Percentiles rank a stretch among this genome's conserved stretches.
Conservation (phyloP, 2,113 vertebrate genomes). For the Heterochromis multidens region DNA sequence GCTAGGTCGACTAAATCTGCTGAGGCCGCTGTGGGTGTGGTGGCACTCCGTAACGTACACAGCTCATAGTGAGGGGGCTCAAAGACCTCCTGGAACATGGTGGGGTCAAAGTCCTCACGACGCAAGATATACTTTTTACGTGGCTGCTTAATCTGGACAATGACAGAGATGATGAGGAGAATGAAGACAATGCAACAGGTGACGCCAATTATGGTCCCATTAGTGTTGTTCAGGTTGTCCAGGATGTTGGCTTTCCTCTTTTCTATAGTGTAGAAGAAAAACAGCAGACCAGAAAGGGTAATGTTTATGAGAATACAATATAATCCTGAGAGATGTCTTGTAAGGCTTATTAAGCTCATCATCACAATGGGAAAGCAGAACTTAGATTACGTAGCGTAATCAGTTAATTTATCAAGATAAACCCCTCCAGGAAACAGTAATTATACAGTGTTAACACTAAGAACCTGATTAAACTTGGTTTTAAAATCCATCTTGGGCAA, state of each 20-base stretch:
- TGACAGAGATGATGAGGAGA: conserved; percentile 91
- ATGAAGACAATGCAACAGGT: conserved; percentile 95
- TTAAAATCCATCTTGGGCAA: neutral
- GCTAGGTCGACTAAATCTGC: conserved; percentile 91
- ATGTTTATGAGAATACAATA: neutral
- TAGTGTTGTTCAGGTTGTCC: conserved; percentile 98
- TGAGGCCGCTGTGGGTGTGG: conserved; percentile 75
- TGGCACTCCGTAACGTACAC: conserved; percentile 89
- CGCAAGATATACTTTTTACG: conserved; percentile 95
- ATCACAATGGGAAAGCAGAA: neutral
- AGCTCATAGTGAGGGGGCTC: conserved; percentile 97
- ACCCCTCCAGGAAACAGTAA: neutral
- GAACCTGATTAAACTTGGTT: neutral
- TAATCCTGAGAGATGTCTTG: neutral
- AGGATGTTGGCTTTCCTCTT: conserved; percentile 93
- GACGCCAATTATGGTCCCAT: conserved; percentile 93
- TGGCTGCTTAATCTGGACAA: conserved; percentile 98
- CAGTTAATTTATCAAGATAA: neutral
- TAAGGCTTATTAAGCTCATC: neutral
- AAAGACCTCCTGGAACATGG: conserved; percentile 97
- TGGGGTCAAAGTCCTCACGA: conserved; percentile 95
- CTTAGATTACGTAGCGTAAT: neutral
- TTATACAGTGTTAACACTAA: neutral
- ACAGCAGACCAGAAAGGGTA: neutral
- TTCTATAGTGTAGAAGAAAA: conserved; percentile 71